These are phyloP conservation scores for Atta colombica DNA, from an alignment of 1,140 invertebrate species.

Conservation along the genomic window DNA sequence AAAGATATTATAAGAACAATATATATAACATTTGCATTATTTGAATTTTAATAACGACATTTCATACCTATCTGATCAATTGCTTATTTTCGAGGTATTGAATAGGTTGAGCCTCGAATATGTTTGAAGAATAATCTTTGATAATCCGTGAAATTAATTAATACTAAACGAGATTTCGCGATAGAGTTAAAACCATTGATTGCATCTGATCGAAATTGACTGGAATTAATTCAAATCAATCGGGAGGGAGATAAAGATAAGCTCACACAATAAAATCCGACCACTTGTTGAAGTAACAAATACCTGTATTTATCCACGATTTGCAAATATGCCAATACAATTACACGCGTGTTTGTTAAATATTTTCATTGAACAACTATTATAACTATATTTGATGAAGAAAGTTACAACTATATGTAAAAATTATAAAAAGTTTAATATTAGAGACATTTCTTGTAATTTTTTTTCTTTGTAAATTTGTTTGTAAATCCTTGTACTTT, in stretches of 20 bases:
- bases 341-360: slow-evolving; percentile 19
- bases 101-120: neutral
- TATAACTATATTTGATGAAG: neutral
- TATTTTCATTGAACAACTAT: neutral
- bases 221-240: slow-evolving; percentile 20
- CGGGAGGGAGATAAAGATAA: slow-evolving; percentile 23
- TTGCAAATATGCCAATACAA: slow-evolving; percentile 11
- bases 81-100: neutral
- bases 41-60: neutral
- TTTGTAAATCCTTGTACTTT: no score
- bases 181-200: slow-evolving; percentile 24
- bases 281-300: slow-evolving; percentile 52
- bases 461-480: no score
- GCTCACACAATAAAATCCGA: slow-evolving; percentile 28
- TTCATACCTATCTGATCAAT: neutral
- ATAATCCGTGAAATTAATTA: slow-evolving; percentile 41
- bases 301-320: slow-evolving; percentile 32
- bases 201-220: slow-evolving; percentile 42
- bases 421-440: neutral
- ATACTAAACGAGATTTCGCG: slow-evolving; percentile 16
- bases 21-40: neutral
- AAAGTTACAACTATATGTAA: neutral
- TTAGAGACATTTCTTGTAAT: neutral
- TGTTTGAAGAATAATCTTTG: slow-evolving; percentile 9
- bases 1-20: no score